phyloP scores from a whole-genome alignment of 2,797 vertebrate species.

The Cynopterus sphinx region DNA sequence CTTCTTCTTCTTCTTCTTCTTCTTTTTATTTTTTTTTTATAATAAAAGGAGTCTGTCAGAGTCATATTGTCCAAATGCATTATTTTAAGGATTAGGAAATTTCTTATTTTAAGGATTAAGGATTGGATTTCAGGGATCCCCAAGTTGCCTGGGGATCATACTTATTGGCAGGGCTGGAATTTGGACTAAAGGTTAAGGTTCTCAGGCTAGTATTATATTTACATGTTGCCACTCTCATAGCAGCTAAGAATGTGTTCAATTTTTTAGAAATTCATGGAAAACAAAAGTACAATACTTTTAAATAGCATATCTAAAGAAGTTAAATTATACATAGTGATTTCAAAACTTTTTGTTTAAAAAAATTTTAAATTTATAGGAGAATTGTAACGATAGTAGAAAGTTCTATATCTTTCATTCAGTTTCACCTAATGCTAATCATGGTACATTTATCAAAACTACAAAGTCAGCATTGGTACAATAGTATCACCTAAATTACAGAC shows the following conservation, averaged over 20 bases:
- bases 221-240: neutral
- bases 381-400: neutral
- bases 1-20: neutral
- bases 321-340: neutral
- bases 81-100: neutral
- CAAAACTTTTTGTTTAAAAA: neutral
- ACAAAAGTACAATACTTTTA: neutral
- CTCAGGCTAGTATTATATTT: neutral
- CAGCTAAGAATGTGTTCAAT: neutral
- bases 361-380: slow-evolving; percentile 5
- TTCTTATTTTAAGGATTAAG: neutral
- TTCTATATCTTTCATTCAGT: neutral
- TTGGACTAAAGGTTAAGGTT: neutral
- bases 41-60: neutral
- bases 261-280: neutral
- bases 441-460: neutral
- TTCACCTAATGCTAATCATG: neutral
- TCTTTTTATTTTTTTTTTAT: neutral
- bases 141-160: neutral
- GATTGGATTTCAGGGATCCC: neutral
- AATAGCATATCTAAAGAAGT: neutral
- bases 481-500: neutral
- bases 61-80: neutral
- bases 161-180: neutral
- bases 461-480: neutral